These are phyloP conservation scores for Gonatopus flavifemur DNA, from an alignment of 1,140 invertebrate species.

Conservation along the genomic window DNA sequence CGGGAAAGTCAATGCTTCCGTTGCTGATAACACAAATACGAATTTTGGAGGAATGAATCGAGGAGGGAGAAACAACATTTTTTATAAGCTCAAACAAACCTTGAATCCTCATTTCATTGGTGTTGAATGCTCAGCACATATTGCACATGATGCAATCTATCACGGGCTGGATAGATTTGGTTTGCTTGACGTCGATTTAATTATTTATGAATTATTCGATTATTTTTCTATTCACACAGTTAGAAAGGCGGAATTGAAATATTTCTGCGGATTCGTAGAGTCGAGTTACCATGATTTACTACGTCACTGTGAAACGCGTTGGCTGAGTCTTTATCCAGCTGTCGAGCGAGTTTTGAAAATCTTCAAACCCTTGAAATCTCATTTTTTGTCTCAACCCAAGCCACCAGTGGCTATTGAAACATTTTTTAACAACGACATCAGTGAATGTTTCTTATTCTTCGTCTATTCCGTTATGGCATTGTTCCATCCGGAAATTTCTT, in stretches of 20 bases:
- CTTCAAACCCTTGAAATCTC: slow-evolving; percentile 22
- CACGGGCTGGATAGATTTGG: slow-evolving; percentile 23
- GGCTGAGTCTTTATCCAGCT: slow-evolving; percentile 28
- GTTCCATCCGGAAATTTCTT: slow-evolving; percentile 9
- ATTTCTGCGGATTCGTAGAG: slow-evolving; percentile 31
- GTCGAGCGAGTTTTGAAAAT: slow-evolving; percentile 22
- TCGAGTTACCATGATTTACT: slow-evolving; percentile 24
- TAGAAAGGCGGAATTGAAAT: slow-evolving; percentile 27
- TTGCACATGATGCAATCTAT: slow-evolving; percentile 32
- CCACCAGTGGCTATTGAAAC: slow-evolving; percentile 4
- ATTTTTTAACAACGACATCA: slow-evolving; percentile 12
- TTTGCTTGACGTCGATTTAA: slow-evolving; percentile 28
- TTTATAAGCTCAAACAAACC: too few species aligned
- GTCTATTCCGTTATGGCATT: slow-evolving; percentile 14
- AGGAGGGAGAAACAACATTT: too few species aligned
- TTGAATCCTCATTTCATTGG: too few species aligned
- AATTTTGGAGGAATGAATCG: too few species aligned
- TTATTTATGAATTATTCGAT: slow-evolving; percentile 34
- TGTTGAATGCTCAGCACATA: slow-evolving; percentile 33
- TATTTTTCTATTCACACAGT: slow-evolving; percentile 40
- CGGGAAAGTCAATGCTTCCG: too few species aligned
- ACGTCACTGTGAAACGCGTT: slow-evolving; percentile 26
- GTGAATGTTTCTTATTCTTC: slow-evolving; percentile 11
- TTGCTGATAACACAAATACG: too few species aligned
- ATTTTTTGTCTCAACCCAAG: slow-evolving; percentile 20